phyloP scores from a whole-genome alignment of 2,888 invertebrate species.

The Chrysomela aeneicollis region DNA sequence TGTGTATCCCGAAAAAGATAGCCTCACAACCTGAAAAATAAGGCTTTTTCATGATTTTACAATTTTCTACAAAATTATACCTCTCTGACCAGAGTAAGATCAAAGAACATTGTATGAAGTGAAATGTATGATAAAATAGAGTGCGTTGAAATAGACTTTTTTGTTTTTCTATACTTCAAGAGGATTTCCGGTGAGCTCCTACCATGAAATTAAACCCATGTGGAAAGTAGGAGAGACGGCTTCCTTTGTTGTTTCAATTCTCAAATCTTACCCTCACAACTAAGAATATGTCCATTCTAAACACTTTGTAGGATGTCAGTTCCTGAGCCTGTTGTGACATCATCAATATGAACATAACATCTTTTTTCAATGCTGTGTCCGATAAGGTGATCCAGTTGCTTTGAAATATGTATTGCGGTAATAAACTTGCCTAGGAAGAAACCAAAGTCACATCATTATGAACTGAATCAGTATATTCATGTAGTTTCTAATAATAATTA shows the following conservation, averaged over 20 bases:
- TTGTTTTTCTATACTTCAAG: too few relatives aligned
- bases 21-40: background rate
- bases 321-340: background rate
- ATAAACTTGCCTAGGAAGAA: background rate
- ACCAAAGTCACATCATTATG: background rate
- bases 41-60: background rate
- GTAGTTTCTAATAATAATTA: too few relatives aligned
- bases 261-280: background rate
- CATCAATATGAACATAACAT: constrained; percentile 2
- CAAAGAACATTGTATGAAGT: too few relatives aligned
- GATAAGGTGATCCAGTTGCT: background rate
- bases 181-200: too few relatives aligned
- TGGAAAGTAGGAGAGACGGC: too few relatives aligned
- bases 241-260: too few relatives aligned
- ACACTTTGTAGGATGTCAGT: background rate
- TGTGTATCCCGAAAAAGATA: background rate
- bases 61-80: too few relatives aligned
- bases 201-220: too few relatives aligned
- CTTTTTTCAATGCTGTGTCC: background rate
- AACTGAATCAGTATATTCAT: background rate
- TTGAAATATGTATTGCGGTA: background rate
- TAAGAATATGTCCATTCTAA: background rate
- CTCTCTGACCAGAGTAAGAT: too few relatives aligned
- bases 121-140: too few relatives aligned
- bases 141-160: too few relatives aligned